phyloP scores from a whole-genome alignment of 2,797 vertebrate genomes.

The Uromys caudimaculatus region DNA sequence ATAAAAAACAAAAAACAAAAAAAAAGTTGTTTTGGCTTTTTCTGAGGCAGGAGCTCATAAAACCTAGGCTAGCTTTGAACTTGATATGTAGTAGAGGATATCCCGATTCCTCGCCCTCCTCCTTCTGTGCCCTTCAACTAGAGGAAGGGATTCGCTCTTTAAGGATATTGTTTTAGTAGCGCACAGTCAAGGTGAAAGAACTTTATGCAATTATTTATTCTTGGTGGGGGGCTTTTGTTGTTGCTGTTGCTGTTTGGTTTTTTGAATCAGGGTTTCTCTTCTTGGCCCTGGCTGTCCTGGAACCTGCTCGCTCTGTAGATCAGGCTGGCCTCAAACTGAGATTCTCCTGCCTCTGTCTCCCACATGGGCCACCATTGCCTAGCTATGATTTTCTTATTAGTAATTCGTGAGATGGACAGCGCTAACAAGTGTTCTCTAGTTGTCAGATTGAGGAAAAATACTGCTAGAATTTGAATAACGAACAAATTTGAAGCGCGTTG shows the following conservation, averaged over 20 bases:
- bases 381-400: not conserved
- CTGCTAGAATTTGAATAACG: conserved; percentile 33
- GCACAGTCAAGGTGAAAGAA: conserved; percentile 26
- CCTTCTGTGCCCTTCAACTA: not conserved
- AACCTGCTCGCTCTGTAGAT: not conserved
- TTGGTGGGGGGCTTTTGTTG: not conserved
- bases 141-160: not conserved
- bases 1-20: not conserved
- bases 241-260: not conserved
- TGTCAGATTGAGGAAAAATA: conserved; percentile 8
- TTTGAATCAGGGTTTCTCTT: not conserved
- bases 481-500: conserved; percentile 25
- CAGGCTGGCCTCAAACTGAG: not conserved
- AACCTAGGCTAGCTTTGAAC: not conserved
- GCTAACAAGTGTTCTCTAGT: not conserved
- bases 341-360: not conserved
- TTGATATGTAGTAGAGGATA: not conserved
- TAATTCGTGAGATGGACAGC: not conserved
- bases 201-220: not conserved
- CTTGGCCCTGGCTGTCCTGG: not conserved
- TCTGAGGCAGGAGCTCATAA: not conserved
- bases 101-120: not conserved
- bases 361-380: not conserved
- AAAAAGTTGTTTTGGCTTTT: not conserved
- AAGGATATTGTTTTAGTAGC: not conserved